Evolutionary conservation across 53 echinoderm and acorn worm species (phyloP).

Genomic region (Echinometra lucunter): DNA sequence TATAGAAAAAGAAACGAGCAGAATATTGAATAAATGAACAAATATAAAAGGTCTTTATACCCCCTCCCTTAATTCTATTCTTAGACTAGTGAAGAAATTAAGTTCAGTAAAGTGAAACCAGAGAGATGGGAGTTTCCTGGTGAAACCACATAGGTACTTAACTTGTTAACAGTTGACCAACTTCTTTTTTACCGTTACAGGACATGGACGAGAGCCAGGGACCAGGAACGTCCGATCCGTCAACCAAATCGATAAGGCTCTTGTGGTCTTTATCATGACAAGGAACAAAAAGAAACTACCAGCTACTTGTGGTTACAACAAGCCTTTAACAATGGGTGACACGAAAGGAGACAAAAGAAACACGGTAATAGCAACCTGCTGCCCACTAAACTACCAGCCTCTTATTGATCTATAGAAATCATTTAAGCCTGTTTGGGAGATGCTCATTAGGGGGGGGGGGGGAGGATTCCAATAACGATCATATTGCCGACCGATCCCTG

Average conservation of each 20-base stretch:
- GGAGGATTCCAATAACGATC: slow-evolving; percentile 1
- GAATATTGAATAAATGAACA: no score
- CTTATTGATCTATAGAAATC: not conserved
- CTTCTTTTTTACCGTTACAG: no score
- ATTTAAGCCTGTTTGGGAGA: not conserved
- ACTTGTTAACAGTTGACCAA: no score
- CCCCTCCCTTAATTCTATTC: no score
- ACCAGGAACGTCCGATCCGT: not conserved
- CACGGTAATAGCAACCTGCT: slow-evolving; percentile 45
- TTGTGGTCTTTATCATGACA: not conserved
- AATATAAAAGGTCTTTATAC: no score
- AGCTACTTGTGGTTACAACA: slow-evolving; percentile 32
- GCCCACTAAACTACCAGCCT: slow-evolving; percentile 35
- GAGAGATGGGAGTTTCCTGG: no score
- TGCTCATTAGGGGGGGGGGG: not conserved
- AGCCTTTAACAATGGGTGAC: not conserved
- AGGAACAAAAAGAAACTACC: slow-evolving; percentile 23
- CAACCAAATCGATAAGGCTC: not conserved
- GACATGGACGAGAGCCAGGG: no score
- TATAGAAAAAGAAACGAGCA: no score
- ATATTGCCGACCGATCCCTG: not conserved
- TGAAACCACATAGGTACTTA: no score
- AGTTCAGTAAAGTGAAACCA: no score
- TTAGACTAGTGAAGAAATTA: no score
- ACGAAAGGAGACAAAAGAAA: slow-evolving; percentile 25